Evolutionary conservation across 2,113 vertebrate genomes (phyloP), one percentile per base, ranked within the genome.

Genomic region (Chlorodrepanis virens): DNA sequence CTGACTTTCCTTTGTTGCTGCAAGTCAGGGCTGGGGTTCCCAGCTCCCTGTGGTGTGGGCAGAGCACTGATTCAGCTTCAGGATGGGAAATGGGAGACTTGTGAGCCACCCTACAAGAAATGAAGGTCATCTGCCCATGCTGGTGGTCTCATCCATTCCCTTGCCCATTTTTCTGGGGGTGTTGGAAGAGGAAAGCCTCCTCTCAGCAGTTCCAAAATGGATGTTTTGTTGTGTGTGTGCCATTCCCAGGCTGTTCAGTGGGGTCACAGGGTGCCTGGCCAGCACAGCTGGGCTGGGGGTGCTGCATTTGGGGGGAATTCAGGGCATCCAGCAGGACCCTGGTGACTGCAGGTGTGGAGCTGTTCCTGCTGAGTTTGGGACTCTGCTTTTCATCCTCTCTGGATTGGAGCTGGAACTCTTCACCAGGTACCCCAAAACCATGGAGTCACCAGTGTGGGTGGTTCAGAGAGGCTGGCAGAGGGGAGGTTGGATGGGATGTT

Each of bases 21-120:
- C 2, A 12, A 83, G 11, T 6, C 2, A 23, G 31, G 24, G 50
- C 3, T 2, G 27, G 70, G 29, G 17, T 33, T 81, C 40, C 23
- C 39, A 31, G 22, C 16, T 77, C 16, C 39, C 60, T 1, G 1
- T 18, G 53, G 18, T 27, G 40, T 14, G 27, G 47, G 42, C 16
- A 0, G 37, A 49, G 67, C 1, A 1, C 22, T 64, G 70, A 6
- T 0, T 14, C 69, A 50, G 17, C 12, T 40, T 44, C 50, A n/a
- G 60, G 27, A 5, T 57, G 68, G 79, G 31, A 80, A 60, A 42
- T 7, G 7, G 5, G 39, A 63, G 16, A 15, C 5, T 83, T 79
- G 44, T 31, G 61, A 70, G 59, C 27, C 52, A 59, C 35, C 14
- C 35, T 50, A 17, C 1, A 39, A 23, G 54, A 78, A 87, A 5